Evolutionary conservation across 2,113 vertebrate species (phyloP).

Genomic region (Dinomys branickii): DNA sequence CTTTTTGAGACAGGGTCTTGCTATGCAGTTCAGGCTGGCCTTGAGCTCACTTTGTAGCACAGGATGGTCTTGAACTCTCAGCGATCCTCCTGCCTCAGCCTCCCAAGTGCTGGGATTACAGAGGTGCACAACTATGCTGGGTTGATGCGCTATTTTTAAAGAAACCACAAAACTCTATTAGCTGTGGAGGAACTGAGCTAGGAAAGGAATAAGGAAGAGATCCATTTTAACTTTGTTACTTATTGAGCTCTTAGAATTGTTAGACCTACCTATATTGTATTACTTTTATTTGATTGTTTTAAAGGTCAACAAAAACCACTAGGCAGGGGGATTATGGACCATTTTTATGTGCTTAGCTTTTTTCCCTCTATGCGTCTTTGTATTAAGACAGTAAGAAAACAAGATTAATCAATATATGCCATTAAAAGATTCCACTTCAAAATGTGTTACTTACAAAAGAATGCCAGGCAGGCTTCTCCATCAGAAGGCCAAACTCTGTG

Average conservation of each 20-base stretch:
- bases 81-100: too few relatives aligned
- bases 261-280: neutral
- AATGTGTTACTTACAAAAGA: neutral
- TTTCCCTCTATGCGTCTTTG: neutral
- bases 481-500: neutral
- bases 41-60: too few relatives aligned
- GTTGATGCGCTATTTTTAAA: too few relatives aligned
- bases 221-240: constrained; percentile 2
- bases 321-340: neutral
- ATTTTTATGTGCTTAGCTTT: neutral
- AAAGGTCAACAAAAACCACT: constrained; percentile 55
- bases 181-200: neutral
- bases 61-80: too few relatives aligned
- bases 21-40: too few relatives aligned
- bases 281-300: constrained; percentile 59
- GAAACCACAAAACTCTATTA: neutral
- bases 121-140: too few relatives aligned
- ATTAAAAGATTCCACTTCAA: neutral
- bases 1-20: too few relatives aligned
- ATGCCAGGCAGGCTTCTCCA: neutral
- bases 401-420: constrained; percentile 30
- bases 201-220: neutral
- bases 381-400: constrained; percentile 65
- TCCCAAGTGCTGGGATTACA: too few relatives aligned
- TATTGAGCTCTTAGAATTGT: neutral